phyloP scores from a whole-genome alignment of 53 echinoderm and acorn worm species.

The Holothuria scabra region DNA sequence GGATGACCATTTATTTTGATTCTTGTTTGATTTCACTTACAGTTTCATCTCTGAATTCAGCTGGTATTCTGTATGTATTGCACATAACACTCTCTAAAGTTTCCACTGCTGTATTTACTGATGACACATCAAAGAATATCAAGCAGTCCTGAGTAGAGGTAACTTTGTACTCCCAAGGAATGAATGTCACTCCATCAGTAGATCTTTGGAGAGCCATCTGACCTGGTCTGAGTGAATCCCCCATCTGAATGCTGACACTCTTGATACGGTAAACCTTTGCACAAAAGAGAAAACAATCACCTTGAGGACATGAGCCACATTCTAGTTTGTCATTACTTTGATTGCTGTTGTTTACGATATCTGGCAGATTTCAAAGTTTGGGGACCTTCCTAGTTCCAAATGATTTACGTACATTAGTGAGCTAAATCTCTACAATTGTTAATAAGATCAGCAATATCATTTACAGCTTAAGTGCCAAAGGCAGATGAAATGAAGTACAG shows the following conservation, averaged over 20 bases:
- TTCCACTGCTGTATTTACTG: constrained; percentile 43
- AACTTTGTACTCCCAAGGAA: constrained; percentile 78
- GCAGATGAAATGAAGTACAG: no score
- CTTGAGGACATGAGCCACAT: no score
- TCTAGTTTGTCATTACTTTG: no score
- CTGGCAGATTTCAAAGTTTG: no score
- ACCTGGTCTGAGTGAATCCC: constrained; percentile 81
- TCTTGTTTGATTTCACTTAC: constrained; percentile 43
- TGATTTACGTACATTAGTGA: no score
- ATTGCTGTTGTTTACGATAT: no score
- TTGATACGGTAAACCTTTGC: constrained; percentile 68
- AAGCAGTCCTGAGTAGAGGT: constrained; percentile 54
- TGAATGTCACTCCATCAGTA: constrained; percentile 68
- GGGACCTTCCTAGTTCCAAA: no score
- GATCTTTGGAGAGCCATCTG: constrained; percentile 78
- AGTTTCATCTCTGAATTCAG: constrained; percentile 77
- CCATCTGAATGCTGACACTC: constrained; percentile 80
- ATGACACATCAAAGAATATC: constrained; percentile 48
- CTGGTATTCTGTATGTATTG: constrained; percentile 51
- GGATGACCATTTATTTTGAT: no score
- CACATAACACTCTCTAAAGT: constrained; percentile 60
- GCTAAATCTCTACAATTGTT: no score
- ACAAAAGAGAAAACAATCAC: no score
- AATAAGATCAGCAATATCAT: no score
- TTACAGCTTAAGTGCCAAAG: no score